Evolutionary conservation across 2,113 vertebrate genomes (phyloP).

Genomic region (Meles meles): DNA sequence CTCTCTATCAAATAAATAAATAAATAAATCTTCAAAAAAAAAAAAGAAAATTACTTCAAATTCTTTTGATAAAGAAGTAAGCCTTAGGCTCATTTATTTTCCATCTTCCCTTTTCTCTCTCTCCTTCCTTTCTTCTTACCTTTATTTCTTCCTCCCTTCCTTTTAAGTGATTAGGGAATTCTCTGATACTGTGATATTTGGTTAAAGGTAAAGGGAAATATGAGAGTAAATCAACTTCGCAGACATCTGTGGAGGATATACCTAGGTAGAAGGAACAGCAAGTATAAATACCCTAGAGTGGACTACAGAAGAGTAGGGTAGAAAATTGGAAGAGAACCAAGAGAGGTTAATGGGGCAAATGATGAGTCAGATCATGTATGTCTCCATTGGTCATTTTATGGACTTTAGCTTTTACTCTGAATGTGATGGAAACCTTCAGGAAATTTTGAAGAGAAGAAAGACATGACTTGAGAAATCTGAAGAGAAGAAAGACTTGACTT

Average conservation of each 20-base stretch:
- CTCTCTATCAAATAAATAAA: too few species aligned
- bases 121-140: neutral
- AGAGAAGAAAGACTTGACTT: neutral
- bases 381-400: neutral
- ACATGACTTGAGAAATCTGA: too few species aligned
- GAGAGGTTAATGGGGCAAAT: neutral
- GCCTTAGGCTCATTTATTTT: neutral
- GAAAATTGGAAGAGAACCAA: neutral
- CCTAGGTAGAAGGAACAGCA: neutral
- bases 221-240: neutral
- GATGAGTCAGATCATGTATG: neutral
- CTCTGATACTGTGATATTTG: neutral
- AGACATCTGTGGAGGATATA: neutral
- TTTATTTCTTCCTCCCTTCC: too few species aligned
- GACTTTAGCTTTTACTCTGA: neutral
- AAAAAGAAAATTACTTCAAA: neutral
- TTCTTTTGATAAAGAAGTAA: neutral
- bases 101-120: neutral
- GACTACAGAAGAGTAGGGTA: neutral
- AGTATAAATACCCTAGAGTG: neutral
- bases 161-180: neutral
- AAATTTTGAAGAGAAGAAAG: neutral
- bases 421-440: neutral
- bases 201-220: neutral
- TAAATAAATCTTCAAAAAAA: too few species aligned